phyloP scores from a whole-genome alignment of 2,888 invertebrate genomes.

The Acleris cristana region DNA sequence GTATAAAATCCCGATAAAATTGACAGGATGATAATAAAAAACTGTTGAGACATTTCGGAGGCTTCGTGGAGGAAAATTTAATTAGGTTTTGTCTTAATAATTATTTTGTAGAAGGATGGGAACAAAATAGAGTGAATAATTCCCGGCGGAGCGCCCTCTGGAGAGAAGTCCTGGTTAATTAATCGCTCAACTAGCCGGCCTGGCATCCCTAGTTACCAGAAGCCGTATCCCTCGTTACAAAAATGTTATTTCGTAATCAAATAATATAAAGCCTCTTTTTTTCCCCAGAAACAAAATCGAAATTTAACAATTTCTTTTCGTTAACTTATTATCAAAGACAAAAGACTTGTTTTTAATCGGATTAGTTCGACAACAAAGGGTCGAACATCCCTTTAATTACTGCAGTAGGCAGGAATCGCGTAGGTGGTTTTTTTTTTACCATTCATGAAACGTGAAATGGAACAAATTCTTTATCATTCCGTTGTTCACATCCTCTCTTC shows the following conservation, averaged over 20 bases:
- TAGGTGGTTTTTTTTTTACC: slow-evolving; percentile 9
- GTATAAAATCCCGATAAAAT: neutral
- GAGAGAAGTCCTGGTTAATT: slow-evolving; percentile 65
- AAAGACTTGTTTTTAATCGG: slow-evolving; percentile 20
- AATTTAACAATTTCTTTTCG: slow-evolving; percentile 4
- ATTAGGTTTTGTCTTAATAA: slow-evolving; percentile 64
- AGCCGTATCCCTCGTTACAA: slow-evolving; percentile 45
- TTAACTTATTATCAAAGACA: slow-evolving; percentile 15
- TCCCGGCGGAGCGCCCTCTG: slow-evolving; percentile 54
- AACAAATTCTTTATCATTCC: slow-evolving; percentile 17
- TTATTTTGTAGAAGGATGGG: slow-evolving; percentile 62
- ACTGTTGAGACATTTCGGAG: slow-evolving; percentile 28
- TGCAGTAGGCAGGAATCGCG: neutral
- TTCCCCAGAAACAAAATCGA: neutral
- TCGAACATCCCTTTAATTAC: slow-evolving; percentile 20
- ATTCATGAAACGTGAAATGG: slow-evolving; percentile 9
- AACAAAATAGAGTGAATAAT: slow-evolving; percentile 60
- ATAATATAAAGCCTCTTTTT: neutral
- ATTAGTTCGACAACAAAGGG: slow-evolving; percentile 27
- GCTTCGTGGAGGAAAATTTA: slow-evolving; percentile 57
- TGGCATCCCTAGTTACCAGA: slow-evolving; percentile 48
- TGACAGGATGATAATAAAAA: neutral
- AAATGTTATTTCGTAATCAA: slow-evolving; percentile 45
- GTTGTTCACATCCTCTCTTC: slow-evolving; percentile 21
- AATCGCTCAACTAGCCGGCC: slow-evolving; percentile 60